Evolutionary conservation across 2,888 invertebrate species (phyloP).

Genomic region (Erynnis tages): DNA sequence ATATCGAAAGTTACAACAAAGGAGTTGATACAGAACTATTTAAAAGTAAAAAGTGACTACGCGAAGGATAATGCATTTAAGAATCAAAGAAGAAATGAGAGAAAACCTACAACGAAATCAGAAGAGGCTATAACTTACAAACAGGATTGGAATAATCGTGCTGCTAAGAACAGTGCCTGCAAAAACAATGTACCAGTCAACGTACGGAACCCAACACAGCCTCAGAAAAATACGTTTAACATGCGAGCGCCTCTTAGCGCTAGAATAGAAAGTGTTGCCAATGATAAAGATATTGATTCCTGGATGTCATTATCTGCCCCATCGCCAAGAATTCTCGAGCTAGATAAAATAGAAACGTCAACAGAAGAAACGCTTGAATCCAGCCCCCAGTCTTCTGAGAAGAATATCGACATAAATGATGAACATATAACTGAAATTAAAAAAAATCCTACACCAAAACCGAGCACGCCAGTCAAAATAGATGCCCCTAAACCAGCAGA

Average conservation of each 20-base stretch:
- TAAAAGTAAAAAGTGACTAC: constrained; percentile 69
- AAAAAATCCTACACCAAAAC: constrained; percentile 7
- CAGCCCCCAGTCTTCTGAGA: constrained; percentile 27
- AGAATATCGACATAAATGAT: constrained; percentile 32
- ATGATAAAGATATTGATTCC: constrained; percentile 74
- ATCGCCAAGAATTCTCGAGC: constrained; percentile 56
- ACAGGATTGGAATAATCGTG: constrained; percentile 64
- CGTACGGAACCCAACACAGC: constrained; percentile 46
- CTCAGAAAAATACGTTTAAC: constrained; percentile 55
- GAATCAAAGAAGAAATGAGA: constrained; percentile 52
- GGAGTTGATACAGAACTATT: constrained; percentile 71
- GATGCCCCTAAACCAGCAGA: constrained; percentile 45
- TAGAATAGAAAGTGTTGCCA: constrained; percentile 65
- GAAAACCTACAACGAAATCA: constrained; percentile 45
- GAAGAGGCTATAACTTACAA: constrained; percentile 45
- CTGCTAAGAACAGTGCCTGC: constrained; percentile 36
- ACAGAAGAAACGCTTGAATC: constrained; percentile 32
- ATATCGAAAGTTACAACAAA: constrained; percentile 70
- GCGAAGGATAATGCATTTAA: constrained; percentile 42
- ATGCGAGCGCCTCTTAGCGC: constrained; percentile 59
- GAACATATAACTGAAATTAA: neutral
- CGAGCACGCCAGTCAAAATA: constrained; percentile 1
- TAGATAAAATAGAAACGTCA: constrained; percentile 39
- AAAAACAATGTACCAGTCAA: constrained; percentile 42
- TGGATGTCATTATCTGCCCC: constrained; percentile 75